phyloP scores from a whole-genome alignment of 2,888 invertebrate species.

The Rambutsinella grinnellia region DNA sequence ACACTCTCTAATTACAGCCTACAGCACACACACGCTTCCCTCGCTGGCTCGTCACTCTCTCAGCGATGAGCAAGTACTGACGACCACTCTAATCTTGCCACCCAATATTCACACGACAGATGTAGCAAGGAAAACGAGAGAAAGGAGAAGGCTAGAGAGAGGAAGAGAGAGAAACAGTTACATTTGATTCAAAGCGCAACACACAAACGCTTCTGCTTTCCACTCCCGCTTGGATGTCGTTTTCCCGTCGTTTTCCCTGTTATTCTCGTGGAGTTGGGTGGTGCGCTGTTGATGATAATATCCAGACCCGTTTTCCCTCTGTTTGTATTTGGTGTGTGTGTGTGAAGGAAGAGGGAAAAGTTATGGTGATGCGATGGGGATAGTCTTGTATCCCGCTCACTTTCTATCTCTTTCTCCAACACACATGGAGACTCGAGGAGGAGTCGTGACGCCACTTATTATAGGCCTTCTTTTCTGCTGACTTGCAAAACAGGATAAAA shows the following conservation, averaged over 20 bases:
- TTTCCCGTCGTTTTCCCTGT: constrained; percentile 7
- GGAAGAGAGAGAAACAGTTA: constrained; percentile 12
- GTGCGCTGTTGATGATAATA: too few species aligned
- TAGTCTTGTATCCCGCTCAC: not conserved
- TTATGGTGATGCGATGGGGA: too few species aligned
- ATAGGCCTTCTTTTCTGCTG: not conserved
- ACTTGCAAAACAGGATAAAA: not conserved
- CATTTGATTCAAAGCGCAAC: not conserved
- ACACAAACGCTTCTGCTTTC: not conserved
- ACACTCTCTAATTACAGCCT: constrained; percentile 4
- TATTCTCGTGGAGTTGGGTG: too few species aligned
- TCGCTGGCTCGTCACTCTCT: constrained; percentile 45
- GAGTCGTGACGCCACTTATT: too few species aligned
- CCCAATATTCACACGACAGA: constrained; percentile 29
- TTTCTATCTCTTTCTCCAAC: not conserved
- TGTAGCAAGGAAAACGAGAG: not conserved
- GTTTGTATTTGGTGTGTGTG: not conserved
- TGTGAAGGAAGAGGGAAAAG: not conserved
- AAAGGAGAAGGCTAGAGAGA: constrained; percentile 9
- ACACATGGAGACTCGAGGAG: too few species aligned
- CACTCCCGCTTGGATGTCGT: too few species aligned
- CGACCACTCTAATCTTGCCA: constrained; percentile 13
- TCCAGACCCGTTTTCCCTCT: too few species aligned
- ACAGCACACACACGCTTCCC: constrained; percentile 18
- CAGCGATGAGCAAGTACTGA: constrained; percentile 57